Base-by-base conservation (phyloP, 2,888 invertebrate species). In the Lagria hirta region DNA sequence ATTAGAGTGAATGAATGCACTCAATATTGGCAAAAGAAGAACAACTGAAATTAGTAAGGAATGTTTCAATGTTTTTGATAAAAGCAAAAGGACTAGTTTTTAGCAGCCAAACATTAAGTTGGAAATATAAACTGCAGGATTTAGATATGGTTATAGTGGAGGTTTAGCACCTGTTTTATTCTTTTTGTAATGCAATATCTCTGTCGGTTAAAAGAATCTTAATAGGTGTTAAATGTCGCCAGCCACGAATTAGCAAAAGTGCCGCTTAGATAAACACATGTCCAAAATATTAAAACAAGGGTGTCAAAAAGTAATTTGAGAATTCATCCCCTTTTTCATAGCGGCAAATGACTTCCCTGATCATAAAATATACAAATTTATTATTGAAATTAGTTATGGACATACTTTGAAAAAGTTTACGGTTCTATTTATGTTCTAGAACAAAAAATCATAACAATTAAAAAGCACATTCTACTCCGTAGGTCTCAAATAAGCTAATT, bases 281-380 rank as follows among this genome's bases (percentile, higher is more conserved):
- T 51, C 40, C 41, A 21, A 38, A 35, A 32, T 51, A 42, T 55
- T 55, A 55, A 47, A 49, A 50, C 48, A 40, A 38, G 40, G 45
- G 51, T 55, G 52, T 54, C 42, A 48, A 49, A 36, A 45, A 42
- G 49, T 49, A 56, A 48, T 43, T 35, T 43, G 51, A 55, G 53
- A 55, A 49, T 49, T 43, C 55, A 44, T 4, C 24, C 24, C 24
- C 6, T 24, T 5, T 4, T 10, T 4, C 24, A 24, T 24, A 5
- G 8, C 6, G 8, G 8, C 7, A 18, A 10, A 7, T 7, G 12
- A 8, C 42, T 5, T 12, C 16, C 30, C 16, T 14, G 43, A 42
- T 52, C 55, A 37, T 49, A 57, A 57, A n/a, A 56, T 45, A 44
- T 47, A 29, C 41, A 26, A 50, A 46, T 51, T 52, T 55, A 55